Evolutionary conservation across 2,797 vertebrate species (phyloP), one percentile per base, ranked within the genome.

Genomic region (Macroramphosus scolopax): DNA sequence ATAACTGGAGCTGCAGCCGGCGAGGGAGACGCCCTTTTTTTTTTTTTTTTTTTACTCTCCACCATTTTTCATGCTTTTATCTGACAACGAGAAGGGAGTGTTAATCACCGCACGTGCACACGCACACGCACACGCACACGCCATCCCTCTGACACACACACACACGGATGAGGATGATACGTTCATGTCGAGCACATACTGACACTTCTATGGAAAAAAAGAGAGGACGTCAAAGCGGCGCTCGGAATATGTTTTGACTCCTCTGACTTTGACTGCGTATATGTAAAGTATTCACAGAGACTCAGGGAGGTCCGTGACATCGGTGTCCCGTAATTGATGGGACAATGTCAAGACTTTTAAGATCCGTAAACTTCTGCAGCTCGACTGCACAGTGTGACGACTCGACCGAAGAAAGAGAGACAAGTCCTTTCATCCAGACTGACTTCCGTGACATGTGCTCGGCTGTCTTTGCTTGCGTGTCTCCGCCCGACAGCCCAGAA

Each of bases 31-130:
- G 9, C 80, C 81, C 68, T 61, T 44, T 75, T 51, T 51, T 55
- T 49, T 22, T 75, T 51, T 51, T 55, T 49, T 22, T n/a, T n/a
- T n/a, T n/a, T 20, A 20, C 72, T 58, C 50, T 20, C 17, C 52
- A 31, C 46, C 65, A 81, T 83, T 78, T 81, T 71, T 82, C 72
- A 84, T 53, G 54, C 80, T 84, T 86, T 85, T 69, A 82, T 83
- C 82, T 84, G 84, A 86, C 81, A 75, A 32, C 1, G 25, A 78
- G 68, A 75, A 40, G 41, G 58, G 70, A 47, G 47, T 35, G 65
- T 80, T 78, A 73, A 72, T 79, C 67, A 82, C 58, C 31, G 31
- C 51, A 34, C 16, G 18, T 47, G 44, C 54, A 57, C 44, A 37
- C 49, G 6, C 20, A 37, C 33, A 44, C 12, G 13, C 24, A 20